Conservation (phyloP, 1,140 invertebrate genomes). For the Ephestia elutella region DNA sequence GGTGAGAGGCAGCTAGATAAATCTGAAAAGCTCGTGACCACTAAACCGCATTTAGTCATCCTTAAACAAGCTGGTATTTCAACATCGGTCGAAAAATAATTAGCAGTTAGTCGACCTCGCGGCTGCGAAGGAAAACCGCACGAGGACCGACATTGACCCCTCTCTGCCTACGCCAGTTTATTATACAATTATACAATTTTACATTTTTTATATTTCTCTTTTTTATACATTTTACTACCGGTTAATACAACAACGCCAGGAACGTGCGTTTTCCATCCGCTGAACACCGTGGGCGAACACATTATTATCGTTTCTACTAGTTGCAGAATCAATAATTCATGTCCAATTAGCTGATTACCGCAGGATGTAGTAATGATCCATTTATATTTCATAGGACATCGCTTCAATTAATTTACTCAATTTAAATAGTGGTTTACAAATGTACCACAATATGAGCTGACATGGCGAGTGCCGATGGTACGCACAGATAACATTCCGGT, state of each 20-base stretch:
- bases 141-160: conserved; percentile 42
- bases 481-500: conserved; percentile 66
- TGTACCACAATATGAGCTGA: conserved; percentile 46
- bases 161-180: conserved; percentile 10
- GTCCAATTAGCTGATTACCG: conserved; percentile 50
- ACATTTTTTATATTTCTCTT: conserved; percentile 13
- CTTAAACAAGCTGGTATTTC: conserved; percentile 36
- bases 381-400: conserved; percentile 28
- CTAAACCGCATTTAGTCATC: conserved; percentile 41
- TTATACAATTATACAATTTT: conserved; percentile 13
- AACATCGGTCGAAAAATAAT: conserved; percentile 56
- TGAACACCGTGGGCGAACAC: conserved; percentile 8
- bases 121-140: conserved; percentile 45
- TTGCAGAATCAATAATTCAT: conserved; percentile 44
- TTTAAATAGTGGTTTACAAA: conserved; percentile 57
- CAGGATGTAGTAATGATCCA: conserved; percentile 30
- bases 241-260: neutral
- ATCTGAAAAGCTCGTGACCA: conserved; percentile 31
- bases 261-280: conserved; percentile 22
- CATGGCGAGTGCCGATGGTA: conserved; percentile 54
- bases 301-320: conserved; percentile 23
- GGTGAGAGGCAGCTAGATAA: conserved; percentile 7
- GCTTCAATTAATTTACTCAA: conserved; percentile 47
- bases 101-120: conserved; percentile 52
- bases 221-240: neutral